phyloP scores from a whole-genome alignment of 53 echinoderm and acorn worm species.

The Antedon mediterranea region DNA sequence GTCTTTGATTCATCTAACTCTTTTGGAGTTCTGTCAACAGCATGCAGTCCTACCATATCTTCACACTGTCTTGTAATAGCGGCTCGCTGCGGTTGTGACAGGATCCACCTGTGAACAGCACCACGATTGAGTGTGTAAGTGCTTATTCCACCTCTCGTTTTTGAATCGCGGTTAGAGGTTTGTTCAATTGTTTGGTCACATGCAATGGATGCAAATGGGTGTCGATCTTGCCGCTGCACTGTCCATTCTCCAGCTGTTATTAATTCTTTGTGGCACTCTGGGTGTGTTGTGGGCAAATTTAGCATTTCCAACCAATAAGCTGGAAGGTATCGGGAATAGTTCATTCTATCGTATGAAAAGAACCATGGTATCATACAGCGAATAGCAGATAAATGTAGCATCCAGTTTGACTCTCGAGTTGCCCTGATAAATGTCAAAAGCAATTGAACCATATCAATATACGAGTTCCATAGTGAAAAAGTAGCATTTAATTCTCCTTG shows the following conservation, averaged over 20 bases:
- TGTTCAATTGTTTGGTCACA: too few species aligned
- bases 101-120: too few species aligned
- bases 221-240: too few species aligned
- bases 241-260: slow-evolving; percentile 9
- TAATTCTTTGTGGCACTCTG: background rate
- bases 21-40: too few species aligned
- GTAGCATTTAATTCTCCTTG: slow-evolving; percentile 3
- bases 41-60: too few species aligned
- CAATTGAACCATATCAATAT: slow-evolving; percentile 21
- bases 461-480: slow-evolving; percentile 34
- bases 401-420: slow-evolving; percentile 29
- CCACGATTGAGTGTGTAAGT: too few species aligned
- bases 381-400: slow-evolving; percentile 35
- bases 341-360: slow-evolving; percentile 38
- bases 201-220: too few species aligned
- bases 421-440: slow-evolving; percentile 20
- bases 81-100: too few species aligned
- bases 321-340: slow-evolving; percentile 44
- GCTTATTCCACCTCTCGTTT: too few species aligned
- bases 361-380: slow-evolving; percentile 46
- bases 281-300: slow-evolving; percentile 24
- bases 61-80: too few species aligned
- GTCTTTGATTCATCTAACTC: too few species aligned
- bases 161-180: too few species aligned
- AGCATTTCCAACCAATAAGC: slow-evolving; percentile 49